Evolutionary conservation across 1,140 invertebrate genomes (phyloP).

Genomic region (Papilio xuthus): DNA sequence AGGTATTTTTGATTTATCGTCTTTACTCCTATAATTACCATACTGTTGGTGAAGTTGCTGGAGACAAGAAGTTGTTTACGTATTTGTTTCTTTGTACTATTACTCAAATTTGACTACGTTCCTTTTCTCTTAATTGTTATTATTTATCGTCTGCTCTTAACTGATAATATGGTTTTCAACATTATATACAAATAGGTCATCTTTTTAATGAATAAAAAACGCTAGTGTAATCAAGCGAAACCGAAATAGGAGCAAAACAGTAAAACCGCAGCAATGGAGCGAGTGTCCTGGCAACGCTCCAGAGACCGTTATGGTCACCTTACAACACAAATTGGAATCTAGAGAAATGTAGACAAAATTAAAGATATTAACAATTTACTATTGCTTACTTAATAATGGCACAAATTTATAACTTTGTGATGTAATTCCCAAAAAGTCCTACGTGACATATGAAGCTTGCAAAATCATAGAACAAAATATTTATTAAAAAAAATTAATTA

Average conservation of each 20-base stretch:
- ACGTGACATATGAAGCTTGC: background rate
- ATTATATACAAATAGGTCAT: background rate
- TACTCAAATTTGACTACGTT: background rate
- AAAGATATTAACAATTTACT: constrained; percentile 9
- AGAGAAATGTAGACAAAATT: constrained; percentile 10
- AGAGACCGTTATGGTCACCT: constrained; percentile 5
- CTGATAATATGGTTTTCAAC: background rate
- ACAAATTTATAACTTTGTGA: background rate
- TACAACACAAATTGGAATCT: constrained; percentile 27
- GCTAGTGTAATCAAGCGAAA: constrained; percentile 11
- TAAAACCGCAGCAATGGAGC: constrained; percentile 16
- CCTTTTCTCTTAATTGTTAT: background rate
- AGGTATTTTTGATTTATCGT: background rate
- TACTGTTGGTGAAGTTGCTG: background rate
- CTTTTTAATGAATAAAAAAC: background rate
- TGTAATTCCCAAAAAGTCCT: background rate
- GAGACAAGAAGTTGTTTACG: constrained; percentile 1
- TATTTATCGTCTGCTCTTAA: too few relatives aligned
- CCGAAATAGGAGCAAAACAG: constrained; percentile 1
- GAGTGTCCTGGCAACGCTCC: constrained; percentile 10
- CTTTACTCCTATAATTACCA: background rate
- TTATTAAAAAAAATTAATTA: too few relatives aligned
- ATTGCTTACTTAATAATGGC: background rate
- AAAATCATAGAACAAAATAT: background rate
- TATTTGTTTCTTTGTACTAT: background rate